Evolutionary conservation across 2,113 vertebrate species (phyloP).

Genomic region (Melanostigma gelatinosum): DNA sequence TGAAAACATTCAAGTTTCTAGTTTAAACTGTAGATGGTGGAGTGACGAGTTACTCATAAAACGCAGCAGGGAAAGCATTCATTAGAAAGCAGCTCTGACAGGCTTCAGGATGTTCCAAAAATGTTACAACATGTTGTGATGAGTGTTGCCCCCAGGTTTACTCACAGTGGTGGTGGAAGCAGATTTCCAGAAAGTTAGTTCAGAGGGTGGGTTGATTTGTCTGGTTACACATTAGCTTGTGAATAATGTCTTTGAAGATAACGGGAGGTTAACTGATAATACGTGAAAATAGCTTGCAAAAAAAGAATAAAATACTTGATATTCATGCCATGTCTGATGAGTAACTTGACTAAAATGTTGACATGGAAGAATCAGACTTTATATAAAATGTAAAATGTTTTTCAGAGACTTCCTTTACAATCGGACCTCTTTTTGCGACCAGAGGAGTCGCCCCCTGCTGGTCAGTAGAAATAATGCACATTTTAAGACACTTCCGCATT

Average conservation of each 20-base stretch:
- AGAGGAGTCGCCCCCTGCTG: too few relatives aligned
- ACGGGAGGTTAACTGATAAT: conserved; percentile 31
- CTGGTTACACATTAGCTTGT: background rate
- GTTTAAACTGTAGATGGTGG: conserved; percentile 10
- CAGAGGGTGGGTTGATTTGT: conserved; percentile 25
- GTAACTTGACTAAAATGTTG: too few relatives aligned
- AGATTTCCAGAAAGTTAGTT: conserved; percentile 4
- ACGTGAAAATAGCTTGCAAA: conserved; percentile 36
- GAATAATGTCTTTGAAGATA: conserved; percentile 26
- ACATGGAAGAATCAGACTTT: too few relatives aligned
- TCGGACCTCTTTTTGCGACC: too few relatives aligned
- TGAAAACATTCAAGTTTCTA: conserved; percentile 23
- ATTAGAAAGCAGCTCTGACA: conserved; percentile 59
- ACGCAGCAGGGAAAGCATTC: conserved; percentile 34
- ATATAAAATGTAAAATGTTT: too few relatives aligned
- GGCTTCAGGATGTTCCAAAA: conserved; percentile 45
- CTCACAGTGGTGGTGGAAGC: background rate
- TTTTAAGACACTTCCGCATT: too few relatives aligned
- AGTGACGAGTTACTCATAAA: conserved; percentile 51
- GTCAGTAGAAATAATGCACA: too few relatives aligned
- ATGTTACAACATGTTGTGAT: conserved; percentile 27
- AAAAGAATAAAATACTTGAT: background rate
- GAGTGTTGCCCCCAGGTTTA: conserved; percentile 38
- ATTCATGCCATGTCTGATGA: background rate
- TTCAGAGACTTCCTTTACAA: too few relatives aligned